phyloP scores from a whole-genome alignment of 2,113 vertebrate species.

The Mohoua ochrocephala region DNA sequence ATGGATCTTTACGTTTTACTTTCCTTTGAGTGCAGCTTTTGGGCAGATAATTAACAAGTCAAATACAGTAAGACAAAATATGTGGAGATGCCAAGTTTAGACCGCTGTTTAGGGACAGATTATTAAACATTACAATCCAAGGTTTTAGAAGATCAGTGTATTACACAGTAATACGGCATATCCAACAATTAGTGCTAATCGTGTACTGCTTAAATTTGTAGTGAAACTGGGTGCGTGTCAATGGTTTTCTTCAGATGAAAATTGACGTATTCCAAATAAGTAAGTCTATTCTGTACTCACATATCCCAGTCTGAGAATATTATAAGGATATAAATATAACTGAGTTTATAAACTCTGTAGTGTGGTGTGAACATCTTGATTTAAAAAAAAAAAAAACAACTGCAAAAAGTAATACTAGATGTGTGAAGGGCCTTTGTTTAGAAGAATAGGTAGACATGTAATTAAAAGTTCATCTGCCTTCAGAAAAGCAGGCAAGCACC shows the following conservation, averaged over 20 bases:
- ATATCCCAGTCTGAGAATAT: not conserved
- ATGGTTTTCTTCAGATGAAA: not conserved
- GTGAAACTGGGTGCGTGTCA: not conserved
- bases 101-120: not conserved
- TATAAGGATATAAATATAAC: not conserved
- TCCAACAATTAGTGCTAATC: not conserved
- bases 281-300: not conserved
- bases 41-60: not conserved
- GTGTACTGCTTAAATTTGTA: not conserved
- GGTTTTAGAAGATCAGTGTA: slow-evolving; percentile 14
- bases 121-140: slow-evolving; percentile 3
- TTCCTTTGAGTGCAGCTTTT: not conserved
- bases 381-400: not conserved
- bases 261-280: not conserved
- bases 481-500: not conserved
- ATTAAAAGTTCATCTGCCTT: slow-evolving; percentile 35
- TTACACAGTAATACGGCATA: not conserved
- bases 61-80: not conserved
- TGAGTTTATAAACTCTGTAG: not conserved
- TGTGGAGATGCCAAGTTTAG: not conserved
- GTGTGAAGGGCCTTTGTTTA: not conserved
- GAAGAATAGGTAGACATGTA: not conserved
- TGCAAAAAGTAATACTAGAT: not conserved
- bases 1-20: not conserved
- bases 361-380: not conserved